Evolutionary conservation across 2,888 invertebrate species (phyloP), one percentile per base, ranked within the genome.

Genomic region (Thelaira solivaga): DNA sequence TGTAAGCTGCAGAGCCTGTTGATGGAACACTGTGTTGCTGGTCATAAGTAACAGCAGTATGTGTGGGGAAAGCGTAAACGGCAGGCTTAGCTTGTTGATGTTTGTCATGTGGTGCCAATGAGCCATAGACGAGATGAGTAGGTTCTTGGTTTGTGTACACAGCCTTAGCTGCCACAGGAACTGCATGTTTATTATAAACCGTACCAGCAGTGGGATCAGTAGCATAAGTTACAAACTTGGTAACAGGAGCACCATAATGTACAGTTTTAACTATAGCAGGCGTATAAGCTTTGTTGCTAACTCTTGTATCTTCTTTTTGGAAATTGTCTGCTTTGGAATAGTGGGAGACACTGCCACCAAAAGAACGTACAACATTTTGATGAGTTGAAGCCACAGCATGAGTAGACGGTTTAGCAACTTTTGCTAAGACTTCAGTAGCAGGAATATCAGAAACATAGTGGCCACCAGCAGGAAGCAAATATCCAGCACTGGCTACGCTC

Each of bases 401-500:
- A 31, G 81, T 84, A 16, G 85, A 80, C 90, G 91, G 81, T 90
- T 80, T 83, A 79, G 77, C 83, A 80, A 45, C 80, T 18, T 84
- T 82, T 1, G 83, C 43, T 4, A 78, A 67, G 6, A 65, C 62
- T 2, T 75, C 53, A 4, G 86, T 83, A 47, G 81, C 83, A 57
- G 82, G 82, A 16, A 81, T 81, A 82, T 89, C 83, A 57, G 82
- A 82, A 16, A 81, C 81, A 82, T 89, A 89, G 8, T 83, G 81
- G 4, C 76, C 69, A 13, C 81, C 43, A 29, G 82, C 80, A 13
- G 84, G 89, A 79, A 89, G 90, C 24, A 92, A 85, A 82, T 90
- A 86, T 80, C 93, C 93, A 69, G 93, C 93, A 85, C 90, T 91
- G 84, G 91, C 92, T 80, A 91, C 90, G 83, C 92, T 91, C 88